phyloP scores from a whole-genome alignment of 1,140 invertebrate genomes.

The Nasonia longicornis region DNA sequence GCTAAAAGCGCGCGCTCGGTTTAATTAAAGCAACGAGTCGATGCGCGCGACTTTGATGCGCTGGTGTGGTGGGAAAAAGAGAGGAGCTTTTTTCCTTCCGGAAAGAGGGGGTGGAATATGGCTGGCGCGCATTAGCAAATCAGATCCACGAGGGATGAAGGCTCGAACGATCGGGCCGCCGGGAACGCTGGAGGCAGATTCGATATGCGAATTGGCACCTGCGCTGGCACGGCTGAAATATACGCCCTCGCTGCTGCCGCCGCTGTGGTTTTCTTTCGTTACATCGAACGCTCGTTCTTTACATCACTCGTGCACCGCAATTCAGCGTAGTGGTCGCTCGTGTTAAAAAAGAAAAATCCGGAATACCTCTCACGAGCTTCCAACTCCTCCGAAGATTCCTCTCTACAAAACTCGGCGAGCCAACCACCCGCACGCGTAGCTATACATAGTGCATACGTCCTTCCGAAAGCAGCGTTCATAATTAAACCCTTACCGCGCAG shows the following conservation, averaged over 20 bases:
- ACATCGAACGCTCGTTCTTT: background rate
- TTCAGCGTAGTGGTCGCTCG: too few species aligned
- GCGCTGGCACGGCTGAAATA: background rate
- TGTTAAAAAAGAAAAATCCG: too few species aligned
- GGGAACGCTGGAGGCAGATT: background rate
- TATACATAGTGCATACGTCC: too few species aligned
- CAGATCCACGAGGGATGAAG: slow-evolving; percentile 1
- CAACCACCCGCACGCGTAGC: background rate
- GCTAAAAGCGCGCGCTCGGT: background rate
- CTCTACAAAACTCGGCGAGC: background rate
- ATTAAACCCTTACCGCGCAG: background rate
- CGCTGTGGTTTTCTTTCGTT: slow-evolving; percentile 1
- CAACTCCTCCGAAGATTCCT: background rate
- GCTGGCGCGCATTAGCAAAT: slow-evolving; percentile 13
- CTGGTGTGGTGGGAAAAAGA: too few species aligned
- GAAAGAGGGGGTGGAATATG: background rate
- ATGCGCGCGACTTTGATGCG: background rate
- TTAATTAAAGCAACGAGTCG: background rate
- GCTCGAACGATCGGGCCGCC: slow-evolving; percentile 4
- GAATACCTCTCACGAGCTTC: background rate
- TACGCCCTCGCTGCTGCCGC: background rate
- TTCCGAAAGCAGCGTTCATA: background rate
- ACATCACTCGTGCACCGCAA: too few species aligned
- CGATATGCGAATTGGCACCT: slow-evolving; percentile 1
- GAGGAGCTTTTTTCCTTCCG: too few species aligned